These are phyloP conservation scores for Trichomalopsis sarcophagae DNA, from an alignment of 1,140 invertebrate species.

Conservation along the genomic window DNA sequence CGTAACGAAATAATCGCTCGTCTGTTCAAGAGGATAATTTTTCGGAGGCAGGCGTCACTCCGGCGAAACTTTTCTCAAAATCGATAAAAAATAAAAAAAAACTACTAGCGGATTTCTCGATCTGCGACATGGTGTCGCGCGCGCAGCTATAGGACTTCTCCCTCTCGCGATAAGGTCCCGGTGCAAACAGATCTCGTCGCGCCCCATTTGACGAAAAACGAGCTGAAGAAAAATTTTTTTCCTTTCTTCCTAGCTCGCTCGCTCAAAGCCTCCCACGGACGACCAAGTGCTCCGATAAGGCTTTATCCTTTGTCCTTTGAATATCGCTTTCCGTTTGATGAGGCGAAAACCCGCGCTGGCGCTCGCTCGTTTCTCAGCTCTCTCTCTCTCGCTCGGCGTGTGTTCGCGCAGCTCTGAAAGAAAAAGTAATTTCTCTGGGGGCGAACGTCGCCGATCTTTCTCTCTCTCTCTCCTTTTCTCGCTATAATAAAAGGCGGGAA, in stretches of 20 bases:
- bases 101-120: neutral
- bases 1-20: conserved; percentile 52
- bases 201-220: conserved; percentile 34
- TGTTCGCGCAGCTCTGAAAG: conserved; percentile 7
- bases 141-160: neutral
- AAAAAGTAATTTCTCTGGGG: conserved; percentile 44
- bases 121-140: conserved; percentile 8
- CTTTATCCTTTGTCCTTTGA: conserved; percentile 52
- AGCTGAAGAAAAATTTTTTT: conserved; percentile 15
- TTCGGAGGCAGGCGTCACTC: no score
- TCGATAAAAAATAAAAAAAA: neutral
- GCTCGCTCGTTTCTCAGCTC: conserved; percentile 23
- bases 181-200: conserved; percentile 30
- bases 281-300: conserved; percentile 46
- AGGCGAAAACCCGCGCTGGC: conserved; percentile 37
- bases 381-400: neutral
- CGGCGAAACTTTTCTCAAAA: neutral
- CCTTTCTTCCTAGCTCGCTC: neutral
- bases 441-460: neutral
- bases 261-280: neutral
- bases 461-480: neutral
- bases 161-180: neutral
- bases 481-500: conserved; percentile 29
- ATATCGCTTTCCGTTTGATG: conserved; percentile 50
- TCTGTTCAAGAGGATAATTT: neutral